These are phyloP conservation scores for Archocentrus centrarchus DNA, from an alignment of 2,113 vertebrate species.

Conservation along the genomic window DNA sequence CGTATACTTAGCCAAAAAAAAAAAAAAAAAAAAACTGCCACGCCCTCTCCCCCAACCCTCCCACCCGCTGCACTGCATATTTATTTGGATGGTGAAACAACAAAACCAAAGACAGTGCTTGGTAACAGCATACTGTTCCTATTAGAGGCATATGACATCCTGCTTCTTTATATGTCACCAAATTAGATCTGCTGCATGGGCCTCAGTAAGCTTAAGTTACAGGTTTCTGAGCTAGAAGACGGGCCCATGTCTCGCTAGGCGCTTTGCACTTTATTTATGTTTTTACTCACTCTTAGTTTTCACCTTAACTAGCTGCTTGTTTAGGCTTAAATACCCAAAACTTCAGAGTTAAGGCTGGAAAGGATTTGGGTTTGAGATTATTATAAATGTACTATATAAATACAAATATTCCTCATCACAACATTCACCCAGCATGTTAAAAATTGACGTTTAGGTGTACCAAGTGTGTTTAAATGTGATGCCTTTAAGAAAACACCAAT, in stretches of 20 bases:
- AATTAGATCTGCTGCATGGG: not conserved
- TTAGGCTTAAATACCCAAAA: not conserved
- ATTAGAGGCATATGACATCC: not conserved
- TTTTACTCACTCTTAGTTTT: not conserved
- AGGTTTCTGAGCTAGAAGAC: not conserved
- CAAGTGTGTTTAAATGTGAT: not conserved
- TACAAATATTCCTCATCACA: not conserved
- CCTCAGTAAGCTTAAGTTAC: not conserved
- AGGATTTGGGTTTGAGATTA: not conserved
- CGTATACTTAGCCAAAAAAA: not conserved
- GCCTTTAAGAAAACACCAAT: not conserved
- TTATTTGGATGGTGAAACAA: not conserved
- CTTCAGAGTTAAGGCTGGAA: fast-evolving
- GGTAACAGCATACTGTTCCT: no score
- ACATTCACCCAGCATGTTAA: not conserved
- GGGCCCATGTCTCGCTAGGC: not conserved
- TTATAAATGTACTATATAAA: not conserved
- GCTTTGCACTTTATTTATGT: not conserved
- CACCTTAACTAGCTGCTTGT: not conserved
- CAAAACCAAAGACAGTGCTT: not conserved
- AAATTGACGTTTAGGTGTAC: not conserved
- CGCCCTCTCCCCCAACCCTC: no score
- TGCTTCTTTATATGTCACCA: not conserved
- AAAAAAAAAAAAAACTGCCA: not conserved
- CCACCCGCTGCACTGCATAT: not conserved